Conservation (phyloP, 2,888 invertebrate genomes). For the Caenorhabditis auriculariae region DNA sequence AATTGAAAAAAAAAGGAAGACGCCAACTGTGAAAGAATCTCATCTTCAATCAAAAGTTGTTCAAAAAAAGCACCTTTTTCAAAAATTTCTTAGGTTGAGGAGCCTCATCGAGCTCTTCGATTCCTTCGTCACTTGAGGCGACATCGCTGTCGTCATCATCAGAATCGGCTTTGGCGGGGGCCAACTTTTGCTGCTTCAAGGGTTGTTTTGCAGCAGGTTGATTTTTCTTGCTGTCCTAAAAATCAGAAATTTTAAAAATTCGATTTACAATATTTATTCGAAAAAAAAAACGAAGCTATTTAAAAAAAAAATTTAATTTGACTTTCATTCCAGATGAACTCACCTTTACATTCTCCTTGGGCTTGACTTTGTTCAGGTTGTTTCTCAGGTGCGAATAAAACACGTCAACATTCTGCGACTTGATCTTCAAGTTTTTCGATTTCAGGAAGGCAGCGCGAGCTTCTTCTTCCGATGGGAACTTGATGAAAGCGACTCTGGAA, state of each 20-base stretch:
- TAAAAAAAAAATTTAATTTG: too few relatives aligned
- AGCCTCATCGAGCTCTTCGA: constrained; percentile 41
- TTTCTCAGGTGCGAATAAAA: constrained; percentile 19
- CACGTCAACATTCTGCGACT: constrained; percentile 30
- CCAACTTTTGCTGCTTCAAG: constrained; percentile 8
- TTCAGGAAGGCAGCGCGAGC: constrained; percentile 50
- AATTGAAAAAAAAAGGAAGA: too few relatives aligned
- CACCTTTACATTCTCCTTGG: constrained; percentile 11
- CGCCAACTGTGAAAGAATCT: too few relatives aligned
- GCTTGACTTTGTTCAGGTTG: constrained; percentile 10
- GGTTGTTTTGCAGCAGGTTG: background rate
- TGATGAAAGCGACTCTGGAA: constrained; percentile 31
- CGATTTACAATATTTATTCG: too few relatives aligned
- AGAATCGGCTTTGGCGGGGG: constrained; percentile 9
- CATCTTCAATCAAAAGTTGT: too few relatives aligned
- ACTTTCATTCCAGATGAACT: background rate
- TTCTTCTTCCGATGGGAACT: constrained; percentile 44
- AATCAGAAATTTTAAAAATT: too few relatives aligned
- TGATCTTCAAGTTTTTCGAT: constrained; percentile 39
- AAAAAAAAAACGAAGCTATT: too few relatives aligned
- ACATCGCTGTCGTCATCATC: constrained; percentile 36
- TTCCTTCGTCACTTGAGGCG: constrained; percentile 42
- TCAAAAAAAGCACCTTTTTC: constrained; percentile 21
- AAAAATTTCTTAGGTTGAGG: constrained; percentile 27
- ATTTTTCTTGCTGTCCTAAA: too few relatives aligned